Percentiles rank a stretch among this genome's conserved stretches.
phyloP scores from a whole-genome alignment of 2,888 invertebrate genomes.

The Hypercompe scribonia region DNA sequence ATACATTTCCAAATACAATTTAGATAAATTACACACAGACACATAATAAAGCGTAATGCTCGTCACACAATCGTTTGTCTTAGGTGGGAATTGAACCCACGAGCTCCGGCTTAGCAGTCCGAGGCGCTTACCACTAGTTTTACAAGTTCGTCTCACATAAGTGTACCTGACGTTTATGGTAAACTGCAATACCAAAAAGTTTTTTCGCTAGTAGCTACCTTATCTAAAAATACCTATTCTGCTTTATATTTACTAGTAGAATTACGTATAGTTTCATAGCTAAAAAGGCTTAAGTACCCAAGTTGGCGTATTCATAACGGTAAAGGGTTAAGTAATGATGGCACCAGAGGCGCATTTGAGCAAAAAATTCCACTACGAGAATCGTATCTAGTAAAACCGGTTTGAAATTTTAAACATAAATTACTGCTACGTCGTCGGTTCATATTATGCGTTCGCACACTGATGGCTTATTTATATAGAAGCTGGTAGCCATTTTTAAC shows the following conservation, averaged over 20 bases:
- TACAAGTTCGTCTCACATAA: too few species aligned
- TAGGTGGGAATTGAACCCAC: too few species aligned
- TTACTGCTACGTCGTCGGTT: constrained; percentile 39
- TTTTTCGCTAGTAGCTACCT: neutral
- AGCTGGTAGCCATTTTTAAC: constrained; percentile 11
- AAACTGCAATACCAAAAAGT: neutral
- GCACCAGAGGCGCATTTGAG: constrained; percentile 43
- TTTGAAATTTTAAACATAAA: constrained; percentile 64
- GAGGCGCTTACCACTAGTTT: too few species aligned
- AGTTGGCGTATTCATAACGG: constrained; percentile 34
- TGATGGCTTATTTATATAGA: constrained; percentile 24
- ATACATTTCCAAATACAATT: too few species aligned
- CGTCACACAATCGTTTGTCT: too few species aligned
- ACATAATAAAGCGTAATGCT: too few species aligned
- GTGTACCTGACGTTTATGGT: neutral
- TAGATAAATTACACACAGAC: too few species aligned
- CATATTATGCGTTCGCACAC: constrained; percentile 43
- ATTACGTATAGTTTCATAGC: neutral
- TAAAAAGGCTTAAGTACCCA: constrained; percentile 18
- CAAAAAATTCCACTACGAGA: constrained; percentile 78
- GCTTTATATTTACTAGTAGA: neutral
- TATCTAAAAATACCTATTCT: neutral
- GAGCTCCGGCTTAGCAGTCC: too few species aligned
- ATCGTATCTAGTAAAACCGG: constrained; percentile 73
- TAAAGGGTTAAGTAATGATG: constrained; percentile 47